Evolutionary conservation across 92 coral and sea anemone genomes (phyloP).

Genomic region (Zoanthus gigantus): DNA sequence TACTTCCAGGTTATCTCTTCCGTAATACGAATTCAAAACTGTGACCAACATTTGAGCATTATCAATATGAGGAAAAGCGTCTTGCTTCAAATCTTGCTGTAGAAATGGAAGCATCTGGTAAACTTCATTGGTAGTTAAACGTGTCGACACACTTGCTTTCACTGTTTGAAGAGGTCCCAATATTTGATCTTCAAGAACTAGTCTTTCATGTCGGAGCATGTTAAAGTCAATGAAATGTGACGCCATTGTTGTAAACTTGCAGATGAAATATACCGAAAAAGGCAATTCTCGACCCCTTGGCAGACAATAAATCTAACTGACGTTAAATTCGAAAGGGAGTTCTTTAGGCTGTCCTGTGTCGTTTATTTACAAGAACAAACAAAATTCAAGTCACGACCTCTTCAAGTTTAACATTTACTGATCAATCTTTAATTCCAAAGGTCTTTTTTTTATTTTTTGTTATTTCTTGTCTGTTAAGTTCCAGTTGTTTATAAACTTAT

Average conservation of each 20-base stretch:
- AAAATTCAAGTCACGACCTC: not conserved
- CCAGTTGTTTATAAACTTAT: not conserved
- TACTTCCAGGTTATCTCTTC: conserved; percentile 75
- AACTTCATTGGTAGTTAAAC: conserved; percentile 68
- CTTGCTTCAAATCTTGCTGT: conserved; percentile 64
- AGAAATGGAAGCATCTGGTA: conserved; percentile 62
- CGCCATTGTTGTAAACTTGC: conserved; percentile 38
- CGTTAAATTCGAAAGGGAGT: not conserved
- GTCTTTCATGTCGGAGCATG: conserved; percentile 67
- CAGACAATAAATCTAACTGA: not conserved
- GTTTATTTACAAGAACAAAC: not conserved
- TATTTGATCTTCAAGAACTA: conserved; percentile 66
- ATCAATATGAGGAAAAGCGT: conserved; percentile 60
- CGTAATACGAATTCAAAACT: conserved; percentile 74
- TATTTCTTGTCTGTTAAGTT: not conserved
- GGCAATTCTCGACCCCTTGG: not conserved
- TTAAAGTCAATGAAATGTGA: conserved; percentile 32
- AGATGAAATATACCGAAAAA: not conserved
- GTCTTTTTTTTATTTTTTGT: not conserved
- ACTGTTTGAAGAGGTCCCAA: conserved; percentile 75
- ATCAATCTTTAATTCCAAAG: not conserved
- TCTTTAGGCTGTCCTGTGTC: not conserved
- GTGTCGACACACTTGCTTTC: conserved; percentile 66
- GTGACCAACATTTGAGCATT: conserved; percentile 76
- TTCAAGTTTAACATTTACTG: not conserved